phyloP scores from a whole-genome alignment of 1,140 invertebrate species.

The Papilio glaucus region DNA sequence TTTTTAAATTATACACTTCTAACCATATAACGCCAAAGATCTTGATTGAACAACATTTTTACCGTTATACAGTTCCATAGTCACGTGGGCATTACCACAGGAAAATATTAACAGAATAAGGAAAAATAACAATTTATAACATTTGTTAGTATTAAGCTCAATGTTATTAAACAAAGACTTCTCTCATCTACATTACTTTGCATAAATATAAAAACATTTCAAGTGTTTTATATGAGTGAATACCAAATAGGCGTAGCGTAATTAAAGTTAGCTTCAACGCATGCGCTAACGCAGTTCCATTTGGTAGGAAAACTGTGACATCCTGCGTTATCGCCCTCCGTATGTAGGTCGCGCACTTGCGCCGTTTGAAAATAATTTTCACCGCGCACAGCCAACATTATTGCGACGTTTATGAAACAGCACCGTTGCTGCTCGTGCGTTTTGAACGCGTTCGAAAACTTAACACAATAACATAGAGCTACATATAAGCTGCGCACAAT shows the following conservation, averaged over 20 bases:
- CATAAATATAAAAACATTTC: neutral
- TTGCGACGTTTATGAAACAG: slow-evolving; percentile 27
- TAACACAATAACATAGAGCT: slow-evolving; percentile 8
- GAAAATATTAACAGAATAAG: neutral
- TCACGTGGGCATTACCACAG: too few relatives aligned
- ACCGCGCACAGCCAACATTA: slow-evolving; percentile 50
- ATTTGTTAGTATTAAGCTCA: neutral
- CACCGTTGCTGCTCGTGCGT: slow-evolving; percentile 1
- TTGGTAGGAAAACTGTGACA: slow-evolving; percentile 69
- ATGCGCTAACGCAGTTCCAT: slow-evolving; percentile 41
- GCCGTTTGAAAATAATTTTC: slow-evolving; percentile 78
- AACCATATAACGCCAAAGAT: too few relatives aligned
- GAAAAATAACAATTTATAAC: neutral
- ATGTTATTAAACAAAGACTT: neutral
- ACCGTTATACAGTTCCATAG: neutral
- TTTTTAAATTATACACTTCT: neutral
- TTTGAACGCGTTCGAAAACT: slow-evolving; percentile 14
- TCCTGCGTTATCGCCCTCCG: slow-evolving; percentile 71
- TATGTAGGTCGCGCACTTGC: slow-evolving; percentile 70
- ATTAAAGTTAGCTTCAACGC: neutral
- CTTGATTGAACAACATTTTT: neutral
- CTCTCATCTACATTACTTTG: neutral
- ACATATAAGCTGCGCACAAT: slow-evolving; percentile 23
- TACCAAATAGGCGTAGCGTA: slow-evolving; percentile 20
- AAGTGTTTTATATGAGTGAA: neutral